Base-by-base conservation (phyloP, 2,888 invertebrate species). In the Yponomeuta plumbellus region DNA sequence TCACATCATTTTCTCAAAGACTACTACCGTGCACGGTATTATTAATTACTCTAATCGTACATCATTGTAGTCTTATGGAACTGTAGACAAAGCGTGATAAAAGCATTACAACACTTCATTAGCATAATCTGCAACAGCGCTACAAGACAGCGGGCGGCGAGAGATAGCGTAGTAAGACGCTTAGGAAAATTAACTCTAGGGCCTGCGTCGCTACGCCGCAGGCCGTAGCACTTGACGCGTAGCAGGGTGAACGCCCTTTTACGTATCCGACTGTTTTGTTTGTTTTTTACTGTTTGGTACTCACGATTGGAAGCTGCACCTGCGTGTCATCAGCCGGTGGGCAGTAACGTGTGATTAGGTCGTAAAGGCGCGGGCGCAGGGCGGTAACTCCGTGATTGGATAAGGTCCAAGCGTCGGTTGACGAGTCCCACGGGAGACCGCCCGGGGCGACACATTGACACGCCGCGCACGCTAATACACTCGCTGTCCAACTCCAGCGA, bases 341-440 rank as follows among this genome's bases (percentile, higher is more conserved):
- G 66, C 58, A 52, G 64, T 67, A n/a, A 67, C 66, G 23, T 20
- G 39, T 59, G 64, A 67, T 64, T 61, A 65, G 61, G 61, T 59
- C 61, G 52, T 67, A 64, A 67, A 67, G 57, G 58, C 17, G 58
- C 26, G 58, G 44, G 34, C 20, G 26, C 39, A 40, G 26, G 62
- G 63, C 61, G 71, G 69, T 68, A 39, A n/a, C 26, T 39, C 79
- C 75, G 92, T 93, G 94, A 94, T 94, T 94, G 94, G 93, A 94
- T 94, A 93, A 93, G 93, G 92, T 92, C 79, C 79, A 82, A 52
- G 80, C 80, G 76, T 86, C 85, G 75, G 84, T 84, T 92, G 93
- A 94, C 93, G 93, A 93, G 93, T 85, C 93, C 88, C 93, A 72
- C 71, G 93, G 92, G 93, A 92, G 76, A 73, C 71, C 72, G 83